Evolutionary conservation across 2,797 vertebrate species (phyloP).

Genomic region (Halcyon smyrnensis): DNA sequence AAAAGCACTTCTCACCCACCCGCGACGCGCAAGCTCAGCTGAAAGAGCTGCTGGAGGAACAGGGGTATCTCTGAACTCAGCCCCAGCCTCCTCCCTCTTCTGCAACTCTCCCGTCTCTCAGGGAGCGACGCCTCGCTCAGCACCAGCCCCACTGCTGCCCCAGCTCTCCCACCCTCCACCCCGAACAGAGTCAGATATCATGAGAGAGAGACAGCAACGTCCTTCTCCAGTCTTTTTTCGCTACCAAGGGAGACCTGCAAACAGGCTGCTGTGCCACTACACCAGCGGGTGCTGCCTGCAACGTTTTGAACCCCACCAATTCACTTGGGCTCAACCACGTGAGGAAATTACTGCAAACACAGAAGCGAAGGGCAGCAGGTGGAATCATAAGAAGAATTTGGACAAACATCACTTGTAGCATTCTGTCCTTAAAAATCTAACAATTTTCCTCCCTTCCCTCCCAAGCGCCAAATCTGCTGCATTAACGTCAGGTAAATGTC

Average conservation of each 20-base stretch:
- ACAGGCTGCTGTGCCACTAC: neutral
- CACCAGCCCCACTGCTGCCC: neutral
- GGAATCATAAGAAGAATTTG: neutral
- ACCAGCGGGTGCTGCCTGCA: neutral
- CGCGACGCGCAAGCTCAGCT: accelerated
- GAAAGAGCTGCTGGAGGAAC: neutral
- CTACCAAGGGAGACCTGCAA: neutral
- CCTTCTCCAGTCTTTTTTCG: neutral
- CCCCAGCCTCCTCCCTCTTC: neutral
- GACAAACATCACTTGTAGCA: neutral
- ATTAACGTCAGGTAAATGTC: neutral
- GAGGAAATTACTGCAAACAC: neutral
- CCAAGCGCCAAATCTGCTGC: neutral
- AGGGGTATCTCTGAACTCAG: neutral
- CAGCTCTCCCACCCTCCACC: neutral
- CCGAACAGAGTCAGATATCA: neutral
- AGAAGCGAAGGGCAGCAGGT: neutral
- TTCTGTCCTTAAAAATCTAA: neutral
- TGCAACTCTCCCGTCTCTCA: neutral
- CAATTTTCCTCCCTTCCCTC: neutral
- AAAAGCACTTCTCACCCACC: neutral
- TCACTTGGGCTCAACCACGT: neutral
- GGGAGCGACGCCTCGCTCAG: neutral
- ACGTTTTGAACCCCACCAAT: neutral
- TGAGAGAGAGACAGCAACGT: accelerated